Conservation (phyloP, 2,797 vertebrate genomes). For the Sternarchorhynchus goeldii region DNA sequence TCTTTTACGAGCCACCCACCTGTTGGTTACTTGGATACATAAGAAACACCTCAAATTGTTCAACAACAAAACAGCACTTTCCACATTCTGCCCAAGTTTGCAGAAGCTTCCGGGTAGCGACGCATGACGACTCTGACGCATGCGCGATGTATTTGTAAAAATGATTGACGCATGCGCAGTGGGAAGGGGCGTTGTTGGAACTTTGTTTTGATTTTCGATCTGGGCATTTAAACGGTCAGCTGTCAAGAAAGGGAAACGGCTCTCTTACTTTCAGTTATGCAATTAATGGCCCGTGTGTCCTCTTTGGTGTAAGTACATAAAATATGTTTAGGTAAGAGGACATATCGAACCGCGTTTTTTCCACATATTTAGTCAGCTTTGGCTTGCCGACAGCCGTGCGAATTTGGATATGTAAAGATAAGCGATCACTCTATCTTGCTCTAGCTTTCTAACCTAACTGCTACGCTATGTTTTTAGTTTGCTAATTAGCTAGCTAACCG, state of each 20-base stretch:
- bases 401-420: too few species aligned
- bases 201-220: constrained; percentile 54
- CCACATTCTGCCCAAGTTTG: neutral
- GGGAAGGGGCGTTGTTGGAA: neutral
- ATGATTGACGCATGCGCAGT: constrained; percentile 63
- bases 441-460: too few species aligned
- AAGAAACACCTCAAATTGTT: neutral
- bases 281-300: too few species aligned
- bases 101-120: constrained; percentile 2
- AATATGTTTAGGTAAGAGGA: too few species aligned
- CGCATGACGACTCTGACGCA: neutral
- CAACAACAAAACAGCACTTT: neutral
- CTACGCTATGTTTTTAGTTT: too few species aligned
- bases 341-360: too few species aligned
- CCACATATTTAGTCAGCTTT: too few species aligned
- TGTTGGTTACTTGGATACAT: neutral
- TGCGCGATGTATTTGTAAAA: neutral
- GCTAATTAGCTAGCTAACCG: neutral
- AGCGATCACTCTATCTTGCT: too few species aligned
- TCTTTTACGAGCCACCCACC: neutral
- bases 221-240: constrained; percentile 67
- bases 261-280: neutral
- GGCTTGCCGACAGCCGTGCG: too few species aligned
- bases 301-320: too few species aligned
- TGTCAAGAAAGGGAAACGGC: constrained; percentile 47